Conservation (phyloP, 2,113 vertebrate species). For the Chloropsis hardwickii region DNA sequence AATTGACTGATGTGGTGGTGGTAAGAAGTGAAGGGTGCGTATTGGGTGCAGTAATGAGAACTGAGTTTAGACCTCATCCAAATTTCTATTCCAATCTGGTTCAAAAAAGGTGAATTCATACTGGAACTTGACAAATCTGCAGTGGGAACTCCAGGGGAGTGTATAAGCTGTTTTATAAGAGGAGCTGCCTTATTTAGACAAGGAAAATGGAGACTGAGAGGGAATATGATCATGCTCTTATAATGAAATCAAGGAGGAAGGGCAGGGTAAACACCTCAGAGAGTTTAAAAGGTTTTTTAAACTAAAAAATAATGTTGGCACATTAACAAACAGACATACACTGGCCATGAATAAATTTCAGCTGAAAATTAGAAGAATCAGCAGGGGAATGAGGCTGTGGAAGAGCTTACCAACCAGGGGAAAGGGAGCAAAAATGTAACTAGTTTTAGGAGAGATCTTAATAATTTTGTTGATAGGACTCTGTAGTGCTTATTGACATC, state of each 20-base stretch:
- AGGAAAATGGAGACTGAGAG: background rate
- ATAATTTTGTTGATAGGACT: background rate
- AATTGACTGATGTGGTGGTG: background rate
- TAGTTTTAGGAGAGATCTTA: background rate
- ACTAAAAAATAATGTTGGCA: background rate
- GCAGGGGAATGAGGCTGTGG: background rate
- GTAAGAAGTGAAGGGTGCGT: background rate
- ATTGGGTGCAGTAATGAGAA: background rate
- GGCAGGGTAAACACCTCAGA: background rate
- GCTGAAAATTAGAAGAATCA: constrained; percentile 4
- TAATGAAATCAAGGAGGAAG: background rate
- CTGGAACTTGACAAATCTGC: background rate
- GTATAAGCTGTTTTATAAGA: background rate
- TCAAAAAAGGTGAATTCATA: background rate
- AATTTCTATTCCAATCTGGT: background rate
- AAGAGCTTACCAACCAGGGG: background rate
- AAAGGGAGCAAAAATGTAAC: background rate
- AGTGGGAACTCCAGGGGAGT: background rate
- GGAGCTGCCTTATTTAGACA: background rate
- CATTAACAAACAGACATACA: background rate
- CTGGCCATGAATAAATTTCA: constrained; percentile 7
- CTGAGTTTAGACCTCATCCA: background rate
- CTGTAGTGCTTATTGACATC: background rate
- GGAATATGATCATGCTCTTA: background rate
- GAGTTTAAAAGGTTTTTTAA: background rate